A percentile compares a stretch with the other conserved stretches of the same genome.
These are phyloP conservation scores for Fregetta grallaria DNA, from an alignment of 2,113 vertebrate species.

Conservation along the genomic window DNA sequence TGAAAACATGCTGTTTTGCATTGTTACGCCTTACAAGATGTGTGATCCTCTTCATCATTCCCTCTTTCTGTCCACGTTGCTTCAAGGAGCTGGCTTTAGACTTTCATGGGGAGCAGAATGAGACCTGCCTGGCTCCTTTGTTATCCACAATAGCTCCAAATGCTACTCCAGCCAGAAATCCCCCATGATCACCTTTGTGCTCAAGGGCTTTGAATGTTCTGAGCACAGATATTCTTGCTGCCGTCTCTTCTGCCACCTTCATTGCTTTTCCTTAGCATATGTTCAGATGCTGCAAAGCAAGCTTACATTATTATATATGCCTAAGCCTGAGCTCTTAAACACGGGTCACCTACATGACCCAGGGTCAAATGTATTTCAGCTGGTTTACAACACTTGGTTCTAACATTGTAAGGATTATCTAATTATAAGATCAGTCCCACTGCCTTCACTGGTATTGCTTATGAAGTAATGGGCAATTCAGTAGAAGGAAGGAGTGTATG, in stretches of 20 bases:
- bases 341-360: neutral
- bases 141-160: neutral
- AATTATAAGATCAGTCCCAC: neutral
- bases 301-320: neutral
- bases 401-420: neutral
- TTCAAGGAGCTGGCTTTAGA: neutral
- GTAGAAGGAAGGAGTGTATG: neutral
- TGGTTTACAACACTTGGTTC: neutral
- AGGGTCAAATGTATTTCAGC: neutral
- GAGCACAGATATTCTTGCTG: neutral
- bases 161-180: neutral
- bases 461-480: neutral
- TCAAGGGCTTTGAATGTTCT: neutral
- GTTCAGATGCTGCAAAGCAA: neutral
- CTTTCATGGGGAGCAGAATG: neutral
- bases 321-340: neutral
- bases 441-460: neutral
- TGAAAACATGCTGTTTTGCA: neutral
- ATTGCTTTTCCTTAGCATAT: neutral
- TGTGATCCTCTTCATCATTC: neutral
- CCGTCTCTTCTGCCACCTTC: neutral
- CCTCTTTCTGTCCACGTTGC: neutral
- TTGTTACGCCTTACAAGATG: neutral
- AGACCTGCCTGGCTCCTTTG: neutral
- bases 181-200: neutral